Evolutionary conservation across 2,888 invertebrate genomes (phyloP).

Genomic region (Leptogaster cylindrica): DNA sequence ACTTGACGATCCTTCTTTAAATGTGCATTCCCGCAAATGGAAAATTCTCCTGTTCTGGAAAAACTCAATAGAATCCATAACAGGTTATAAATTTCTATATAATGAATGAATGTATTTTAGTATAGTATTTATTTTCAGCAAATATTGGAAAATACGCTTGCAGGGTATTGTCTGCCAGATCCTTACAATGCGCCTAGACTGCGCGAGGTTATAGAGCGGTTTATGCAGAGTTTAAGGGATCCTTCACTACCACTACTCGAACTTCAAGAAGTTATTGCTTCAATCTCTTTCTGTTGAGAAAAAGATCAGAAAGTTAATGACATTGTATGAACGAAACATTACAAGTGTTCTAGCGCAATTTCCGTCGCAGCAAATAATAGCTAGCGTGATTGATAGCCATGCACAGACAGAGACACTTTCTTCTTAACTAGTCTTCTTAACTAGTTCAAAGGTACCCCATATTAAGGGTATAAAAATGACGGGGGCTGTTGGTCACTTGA

Average conservation of each 20-base stretch:
- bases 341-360: conserved; percentile 97
- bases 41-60: conserved; percentile 73
- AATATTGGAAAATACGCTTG: conserved; percentile 87
- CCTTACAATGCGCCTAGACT: conserved; percentile 83
- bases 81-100: conserved; percentile 61
- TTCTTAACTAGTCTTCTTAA: conserved; percentile 93
- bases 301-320: conserved; percentile 92
- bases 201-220: conserved; percentile 84
- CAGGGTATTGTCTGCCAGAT: conserved; percentile 88
- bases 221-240: conserved; percentile 92
- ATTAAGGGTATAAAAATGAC: too few relatives aligned
- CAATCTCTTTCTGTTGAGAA: conserved; percentile 92
- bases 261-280: conserved; percentile 94
- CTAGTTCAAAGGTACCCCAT: conserved; percentile 92
- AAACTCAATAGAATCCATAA: conserved; percentile 90
- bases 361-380: conserved; percentile 79
- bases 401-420: conserved; percentile 94
- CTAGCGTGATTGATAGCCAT: conserved; percentile 70
- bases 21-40: conserved; percentile 77
- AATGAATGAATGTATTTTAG: conserved; percentile 18
- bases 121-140: conserved; percentile 52
- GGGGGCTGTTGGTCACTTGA: too few relatives aligned
- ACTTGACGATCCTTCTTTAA: conserved; percentile 88
- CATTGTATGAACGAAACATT: conserved; percentile 91
- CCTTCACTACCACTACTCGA: conserved; percentile 93